Evolutionary conservation across 2,113 vertebrate genomes (phyloP).

Genomic region (Chitala chitala): DNA sequence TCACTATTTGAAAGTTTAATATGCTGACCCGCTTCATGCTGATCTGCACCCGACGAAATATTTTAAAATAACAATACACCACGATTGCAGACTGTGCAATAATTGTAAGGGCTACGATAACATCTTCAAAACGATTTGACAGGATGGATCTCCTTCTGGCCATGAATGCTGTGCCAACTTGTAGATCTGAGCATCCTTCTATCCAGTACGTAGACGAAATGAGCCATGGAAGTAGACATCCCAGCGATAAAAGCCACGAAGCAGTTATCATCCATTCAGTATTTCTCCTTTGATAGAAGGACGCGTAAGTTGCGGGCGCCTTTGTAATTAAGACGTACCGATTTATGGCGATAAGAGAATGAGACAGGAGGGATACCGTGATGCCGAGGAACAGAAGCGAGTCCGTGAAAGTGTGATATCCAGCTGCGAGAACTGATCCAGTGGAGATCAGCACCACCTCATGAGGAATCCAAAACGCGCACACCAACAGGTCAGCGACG

Average conservation of each 20-base stretch:
- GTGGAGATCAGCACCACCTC: constrained; percentile 68
- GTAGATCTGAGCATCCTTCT: constrained; percentile 33
- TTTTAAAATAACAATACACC: constrained; percentile 76
- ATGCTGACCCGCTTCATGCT: constrained; percentile 80
- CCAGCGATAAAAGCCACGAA: constrained; percentile 70
- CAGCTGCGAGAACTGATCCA: constrained; percentile 34
- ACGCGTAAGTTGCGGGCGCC: constrained; percentile 73
- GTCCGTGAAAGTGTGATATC: constrained; percentile 64
- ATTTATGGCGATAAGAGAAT: constrained; percentile 80
- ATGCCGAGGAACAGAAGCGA: constrained; percentile 72
- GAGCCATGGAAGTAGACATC: constrained; percentile 66
- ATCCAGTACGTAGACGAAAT: constrained; percentile 31
- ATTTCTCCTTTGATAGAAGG: constrained; percentile 71
- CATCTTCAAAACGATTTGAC: constrained; percentile 56
- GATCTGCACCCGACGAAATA: constrained; percentile 74
- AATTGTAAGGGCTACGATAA: constrained; percentile 66
- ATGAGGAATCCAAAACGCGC: constrained; percentile 82
- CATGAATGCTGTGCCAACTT: constrained; percentile 26
- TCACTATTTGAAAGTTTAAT: constrained; percentile 77
- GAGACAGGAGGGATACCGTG: constrained; percentile 74
- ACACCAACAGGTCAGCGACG: constrained; percentile 74
- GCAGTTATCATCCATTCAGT: constrained; percentile 72
- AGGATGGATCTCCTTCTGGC: constrained; percentile 33
- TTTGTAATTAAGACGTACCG: constrained; percentile 80
- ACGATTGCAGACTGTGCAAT: constrained; percentile 71